These are phyloP conservation scores for Drosophila sordidapex DNA, from an alignment of 2,888 invertebrate species.

Conservation along the genomic window DNA sequence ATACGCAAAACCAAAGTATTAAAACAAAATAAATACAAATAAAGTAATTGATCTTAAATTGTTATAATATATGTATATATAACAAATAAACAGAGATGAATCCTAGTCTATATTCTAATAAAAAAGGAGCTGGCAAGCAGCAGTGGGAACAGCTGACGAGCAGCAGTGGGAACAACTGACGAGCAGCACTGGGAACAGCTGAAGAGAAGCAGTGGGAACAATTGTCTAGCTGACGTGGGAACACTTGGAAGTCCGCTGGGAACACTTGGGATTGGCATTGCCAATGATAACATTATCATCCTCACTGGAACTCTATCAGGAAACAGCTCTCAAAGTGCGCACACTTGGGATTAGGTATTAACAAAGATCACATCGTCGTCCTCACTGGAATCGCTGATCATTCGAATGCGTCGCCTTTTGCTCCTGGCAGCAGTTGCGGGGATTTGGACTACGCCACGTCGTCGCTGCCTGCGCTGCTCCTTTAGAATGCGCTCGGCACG, in stretches of 20 bases:
- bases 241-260: neutral
- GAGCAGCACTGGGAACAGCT: constrained; percentile 2
- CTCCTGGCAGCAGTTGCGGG: neutral
- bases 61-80: constrained; percentile 14
- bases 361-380: constrained; percentile 47
- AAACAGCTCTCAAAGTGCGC: neutral
- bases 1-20: constrained; percentile 56
- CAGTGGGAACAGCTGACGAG: neutral
- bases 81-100: constrained; percentile 31
- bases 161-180: too few species aligned
- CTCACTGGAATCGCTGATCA: constrained; percentile 61
- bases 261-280: neutral
- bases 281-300: constrained; percentile 39
- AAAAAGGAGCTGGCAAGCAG: neutral
- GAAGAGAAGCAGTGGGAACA: neutral
- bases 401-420: constrained; percentile 52
- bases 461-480: constrained; percentile 78
- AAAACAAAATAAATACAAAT: constrained; percentile 32
- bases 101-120: neutral
- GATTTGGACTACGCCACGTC: constrained; percentile 15
- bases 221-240: neutral
- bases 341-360: neutral
- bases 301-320: constrained; percentile 44
- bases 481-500: constrained; percentile 87
- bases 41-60: constrained; percentile 40